Base-by-base conservation (phyloP, 2,888 invertebrate species). In the Ferdinandea cuprea region DNA sequence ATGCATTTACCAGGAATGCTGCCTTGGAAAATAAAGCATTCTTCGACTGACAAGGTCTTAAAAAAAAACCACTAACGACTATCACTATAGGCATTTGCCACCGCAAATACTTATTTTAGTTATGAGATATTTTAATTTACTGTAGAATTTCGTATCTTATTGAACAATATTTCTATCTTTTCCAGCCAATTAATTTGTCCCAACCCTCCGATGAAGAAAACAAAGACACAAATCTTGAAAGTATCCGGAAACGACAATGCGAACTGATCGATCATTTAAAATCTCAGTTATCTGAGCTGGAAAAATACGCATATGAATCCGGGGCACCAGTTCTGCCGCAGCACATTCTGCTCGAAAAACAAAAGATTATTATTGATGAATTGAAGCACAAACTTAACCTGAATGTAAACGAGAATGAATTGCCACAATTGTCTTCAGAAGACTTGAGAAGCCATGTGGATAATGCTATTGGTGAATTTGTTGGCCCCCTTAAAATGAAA, bases 401-500 rank as follows among this genome's bases (percentile, higher is more conserved):
- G 50, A 95, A 96, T 89, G 92, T 98, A 28, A 96, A 97, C 88
- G 96, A 97, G 88, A 93, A 96, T 54, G 94, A 94, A 86, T 92
- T 93, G 86, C 93, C 94, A 83, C 93, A 93, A 30, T 91, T 98
- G 65, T 95, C 95, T 17, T 94, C 95, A 1, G 97, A 97, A 72
- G 97, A 98, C 89, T 92, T 98, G 42, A 94, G 95, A 86, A 94
- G 94, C 89, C 96, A 98, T 91, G 97, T 98, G 25, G 97, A 98
- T 89, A 94, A 94, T 88, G 98, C 98, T 0, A 94, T 98, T 63
- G 95, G 95, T 81, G 96, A 97, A 91, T 95, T 99, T 88, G 96
- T 99, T 17, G 98, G 97, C 87, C 97, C 97, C 13, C 93, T 98
- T 83, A 95, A 97, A 89, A 97, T 99, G 92, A 99, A 99, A 91